Conservation (phyloP, 23 tunicate genomes). For the Halocynthia aurantium region DNA sequence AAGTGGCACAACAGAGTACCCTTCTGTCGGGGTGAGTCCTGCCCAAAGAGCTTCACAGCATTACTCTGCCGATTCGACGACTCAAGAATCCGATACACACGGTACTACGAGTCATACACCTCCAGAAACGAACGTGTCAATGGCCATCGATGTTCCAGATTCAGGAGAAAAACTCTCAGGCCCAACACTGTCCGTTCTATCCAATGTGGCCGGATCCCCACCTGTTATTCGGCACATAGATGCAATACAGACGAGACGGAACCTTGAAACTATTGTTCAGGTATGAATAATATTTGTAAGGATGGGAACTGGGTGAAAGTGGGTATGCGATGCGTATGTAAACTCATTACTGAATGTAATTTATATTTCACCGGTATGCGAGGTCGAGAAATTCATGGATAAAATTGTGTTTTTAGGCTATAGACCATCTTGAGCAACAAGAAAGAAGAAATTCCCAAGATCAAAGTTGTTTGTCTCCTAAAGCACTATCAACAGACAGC, state of each 20-base stretch:
- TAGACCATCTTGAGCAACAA: conserved; percentile 88
- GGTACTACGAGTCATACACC: too few relatives aligned
- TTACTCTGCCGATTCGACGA: too few relatives aligned
- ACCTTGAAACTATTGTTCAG: conserved; percentile 87
- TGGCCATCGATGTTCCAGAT: too few relatives aligned
- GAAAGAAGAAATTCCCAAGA: conserved; percentile 85
- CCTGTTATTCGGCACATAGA: conserved; percentile 61
- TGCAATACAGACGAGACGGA: conserved; percentile 55
- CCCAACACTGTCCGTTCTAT: background rate
- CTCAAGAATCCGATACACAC: too few relatives aligned
- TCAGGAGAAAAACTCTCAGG: too few relatives aligned
- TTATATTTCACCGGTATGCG: background rate
- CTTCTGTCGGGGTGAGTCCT: too few relatives aligned
- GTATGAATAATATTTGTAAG: conserved; percentile 1
- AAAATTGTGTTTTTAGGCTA: conserved; percentile 43
- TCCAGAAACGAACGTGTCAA: too few relatives aligned
- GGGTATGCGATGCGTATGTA: background rate
- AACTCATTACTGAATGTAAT: background rate
- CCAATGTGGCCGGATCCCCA: conserved; percentile 73
- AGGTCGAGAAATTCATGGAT: background rate
- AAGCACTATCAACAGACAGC: too few relatives aligned
- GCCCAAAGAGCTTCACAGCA: too few relatives aligned
- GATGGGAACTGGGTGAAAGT: too few relatives aligned
- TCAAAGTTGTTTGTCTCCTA: background rate
- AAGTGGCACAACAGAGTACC: too few relatives aligned